Evolutionary conservation across 2,888 invertebrate genomes (phyloP).

Genomic region (Meta bourneti): DNA sequence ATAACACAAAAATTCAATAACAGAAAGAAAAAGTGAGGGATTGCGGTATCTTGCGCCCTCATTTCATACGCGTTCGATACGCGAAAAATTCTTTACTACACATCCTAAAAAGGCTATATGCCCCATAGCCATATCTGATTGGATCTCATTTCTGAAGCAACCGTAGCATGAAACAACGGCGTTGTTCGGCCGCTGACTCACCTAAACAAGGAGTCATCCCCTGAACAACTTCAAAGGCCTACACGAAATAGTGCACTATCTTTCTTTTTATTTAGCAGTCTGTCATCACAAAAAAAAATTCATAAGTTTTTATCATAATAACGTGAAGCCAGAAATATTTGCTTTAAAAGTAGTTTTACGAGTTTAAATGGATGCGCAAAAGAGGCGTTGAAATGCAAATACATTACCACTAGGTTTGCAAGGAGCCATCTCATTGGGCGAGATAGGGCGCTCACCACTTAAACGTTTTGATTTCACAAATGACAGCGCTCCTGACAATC

Average conservation of each 20-base stretch:
- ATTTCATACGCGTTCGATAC: conserved; percentile 70
- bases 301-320: background rate
- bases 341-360: conserved; percentile 42
- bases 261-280: background rate
- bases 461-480: conserved; percentile 72
- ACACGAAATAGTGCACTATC: conserved; percentile 53
- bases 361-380: conserved; percentile 52
- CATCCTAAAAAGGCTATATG: conserved; percentile 76
- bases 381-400: conserved; percentile 74
- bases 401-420: conserved; percentile 45
- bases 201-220: conserved; percentile 67
- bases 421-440: conserved; percentile 65
- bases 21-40: too few species aligned
- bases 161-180: conserved; percentile 76
- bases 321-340: conserved; percentile 37
- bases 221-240: conserved; percentile 28
- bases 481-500: conserved; percentile 66
- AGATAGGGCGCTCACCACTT: conserved; percentile 61
- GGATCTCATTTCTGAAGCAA: conserved; percentile 73
- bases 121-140: conserved; percentile 75
- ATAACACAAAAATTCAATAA: too few species aligned
- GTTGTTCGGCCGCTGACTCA: conserved; percentile 76
- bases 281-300: background rate
- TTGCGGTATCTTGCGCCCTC: conserved; percentile 16
- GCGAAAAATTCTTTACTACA: conserved; percentile 67